Percentiles rank a stretch among this genome's conserved stretches.
phyloP scores from a whole-genome alignment of 2,797 vertebrate genomes.

The Sebastes aleutianus region DNA sequence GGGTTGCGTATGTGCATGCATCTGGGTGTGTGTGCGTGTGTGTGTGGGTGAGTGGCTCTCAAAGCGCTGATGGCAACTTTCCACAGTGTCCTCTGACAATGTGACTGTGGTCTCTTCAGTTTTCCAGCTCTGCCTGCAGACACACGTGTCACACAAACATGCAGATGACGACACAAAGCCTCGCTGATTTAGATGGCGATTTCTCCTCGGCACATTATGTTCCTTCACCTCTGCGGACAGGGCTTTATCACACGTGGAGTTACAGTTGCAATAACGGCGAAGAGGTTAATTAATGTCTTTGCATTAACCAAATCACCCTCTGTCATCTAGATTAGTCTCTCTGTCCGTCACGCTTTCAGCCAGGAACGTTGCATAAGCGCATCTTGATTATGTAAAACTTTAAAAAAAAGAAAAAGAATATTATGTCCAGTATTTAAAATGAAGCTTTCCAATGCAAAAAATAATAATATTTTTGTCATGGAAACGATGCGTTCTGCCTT shows the following conservation, averaged over 20 bases:
- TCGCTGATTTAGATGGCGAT: conserved; percentile 2
- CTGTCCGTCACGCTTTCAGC: neutral
- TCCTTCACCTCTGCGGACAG: conserved; percentile 6
- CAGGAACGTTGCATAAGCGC: neutral
- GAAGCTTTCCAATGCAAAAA: neutral
- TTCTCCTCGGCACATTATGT: conserved; percentile 35
- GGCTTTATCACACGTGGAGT: neutral
- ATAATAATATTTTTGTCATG: neutral
- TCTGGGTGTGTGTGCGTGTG: conserved; percentile 21
- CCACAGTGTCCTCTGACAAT: conserved; percentile 46
- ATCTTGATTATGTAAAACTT: conserved; percentile 15
- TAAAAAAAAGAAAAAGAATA: neutral
- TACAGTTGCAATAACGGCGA: neutral
- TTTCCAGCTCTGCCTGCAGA: conserved; percentile 36
- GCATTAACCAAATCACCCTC: conserved; percentile 10
- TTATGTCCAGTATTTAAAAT: neutral
- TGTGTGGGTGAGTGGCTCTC: conserved; percentile 23
- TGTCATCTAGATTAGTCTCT: conserved; percentile 25
- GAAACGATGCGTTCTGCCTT: conserved; percentile 6
- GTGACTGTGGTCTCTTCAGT: conserved; percentile 7
- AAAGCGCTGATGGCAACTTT: conserved; percentile 52
- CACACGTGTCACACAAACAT: conserved; percentile 30
- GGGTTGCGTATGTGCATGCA: conserved; percentile 5
- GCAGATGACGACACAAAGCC: neutral
- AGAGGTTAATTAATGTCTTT: conserved; percentile 52